Conservation (phyloP, 2,113 vertebrate genomes). For the Mola mola region DNA sequence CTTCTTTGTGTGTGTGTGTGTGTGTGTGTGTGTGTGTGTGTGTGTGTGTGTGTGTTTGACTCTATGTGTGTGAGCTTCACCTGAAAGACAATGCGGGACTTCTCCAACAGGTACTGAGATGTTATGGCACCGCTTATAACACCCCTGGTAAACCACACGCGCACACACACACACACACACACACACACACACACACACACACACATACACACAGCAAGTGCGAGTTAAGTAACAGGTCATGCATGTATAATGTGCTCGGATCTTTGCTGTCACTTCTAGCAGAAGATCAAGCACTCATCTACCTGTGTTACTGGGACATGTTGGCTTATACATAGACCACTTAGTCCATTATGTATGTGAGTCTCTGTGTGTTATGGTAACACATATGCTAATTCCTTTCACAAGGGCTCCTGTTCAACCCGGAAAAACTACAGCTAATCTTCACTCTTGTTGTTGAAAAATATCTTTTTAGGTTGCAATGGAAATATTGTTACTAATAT, state of each 20-base stretch:
- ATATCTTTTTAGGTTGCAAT: too few relatives aligned
- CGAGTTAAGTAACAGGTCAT: conserved; percentile 74
- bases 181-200: conserved; percentile 30
- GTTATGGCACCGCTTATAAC: conserved; percentile 98
- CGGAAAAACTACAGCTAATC: neutral
- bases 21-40: conserved; percentile 34
- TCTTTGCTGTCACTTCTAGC: conserved; percentile 35
- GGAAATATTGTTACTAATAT: too few relatives aligned
- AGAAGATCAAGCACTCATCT: conserved; percentile 40
- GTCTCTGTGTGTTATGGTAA: neutral
- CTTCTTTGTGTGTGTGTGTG: conserved; percentile 11
- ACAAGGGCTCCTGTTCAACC: too few relatives aligned
- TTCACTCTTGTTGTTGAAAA: neutral
- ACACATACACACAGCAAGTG: conserved; percentile 33
- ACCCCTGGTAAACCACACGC: conserved; percentile 80
- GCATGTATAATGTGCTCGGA: conserved; percentile 55
- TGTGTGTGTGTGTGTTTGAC: conserved; percentile 33
- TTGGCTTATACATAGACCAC: conserved; percentile 10
- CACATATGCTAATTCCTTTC: neutral
- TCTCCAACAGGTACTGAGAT: conserved; percentile 98
- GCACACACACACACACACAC: conserved; percentile 18
- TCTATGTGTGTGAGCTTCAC: conserved; percentile 75
- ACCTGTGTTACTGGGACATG: conserved; percentile 44
- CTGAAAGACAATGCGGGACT: conserved; percentile 98
- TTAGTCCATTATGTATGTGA: neutral